phyloP scores from a whole-genome alignment of 2,888 invertebrate genomes.

The Himalopsyche kuldschensis region DNA sequence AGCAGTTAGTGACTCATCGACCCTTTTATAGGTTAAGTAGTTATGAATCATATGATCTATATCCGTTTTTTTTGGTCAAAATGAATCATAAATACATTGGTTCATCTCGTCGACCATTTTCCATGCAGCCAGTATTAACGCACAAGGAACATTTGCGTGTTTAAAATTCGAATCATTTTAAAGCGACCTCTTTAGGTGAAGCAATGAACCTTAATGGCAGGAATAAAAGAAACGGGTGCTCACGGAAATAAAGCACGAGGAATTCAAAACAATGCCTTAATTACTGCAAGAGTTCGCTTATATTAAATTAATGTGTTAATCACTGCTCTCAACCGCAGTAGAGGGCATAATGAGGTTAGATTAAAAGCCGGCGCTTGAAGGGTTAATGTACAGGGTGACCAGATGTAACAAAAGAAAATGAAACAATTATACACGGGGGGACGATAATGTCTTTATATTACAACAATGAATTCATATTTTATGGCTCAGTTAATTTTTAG shows the following conservation, averaged over 20 bases:
- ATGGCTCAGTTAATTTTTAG: background rate
- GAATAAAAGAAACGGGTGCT: background rate
- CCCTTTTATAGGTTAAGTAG: too few relatives aligned
- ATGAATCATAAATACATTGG: too few relatives aligned
- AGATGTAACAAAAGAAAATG: background rate
- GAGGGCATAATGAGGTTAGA: background rate
- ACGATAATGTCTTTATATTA: background rate
- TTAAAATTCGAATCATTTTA: background rate
- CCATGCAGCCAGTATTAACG: too few relatives aligned
- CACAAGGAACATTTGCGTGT: background rate
- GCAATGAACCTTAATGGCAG: background rate
- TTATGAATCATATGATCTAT: too few relatives aligned
- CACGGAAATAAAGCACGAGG: background rate
- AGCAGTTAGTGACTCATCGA: too few relatives aligned
- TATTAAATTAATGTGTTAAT: conserved; percentile 5
- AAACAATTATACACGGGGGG: background rate
- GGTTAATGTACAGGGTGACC: background rate
- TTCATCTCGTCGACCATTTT: too few relatives aligned
- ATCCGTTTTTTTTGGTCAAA: too few relatives aligned
- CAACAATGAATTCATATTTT: background rate
- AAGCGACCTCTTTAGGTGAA: background rate
- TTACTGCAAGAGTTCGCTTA: background rate
- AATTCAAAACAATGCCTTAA: background rate
- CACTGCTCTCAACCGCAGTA: background rate
- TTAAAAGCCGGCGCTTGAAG: background rate